Percentiles rank a stretch among this genome's conserved stretches.
These are phyloP conservation scores for Artibeus lituratus DNA, from an alignment of 2,797 vertebrate species.

Conservation along the genomic window DNA sequence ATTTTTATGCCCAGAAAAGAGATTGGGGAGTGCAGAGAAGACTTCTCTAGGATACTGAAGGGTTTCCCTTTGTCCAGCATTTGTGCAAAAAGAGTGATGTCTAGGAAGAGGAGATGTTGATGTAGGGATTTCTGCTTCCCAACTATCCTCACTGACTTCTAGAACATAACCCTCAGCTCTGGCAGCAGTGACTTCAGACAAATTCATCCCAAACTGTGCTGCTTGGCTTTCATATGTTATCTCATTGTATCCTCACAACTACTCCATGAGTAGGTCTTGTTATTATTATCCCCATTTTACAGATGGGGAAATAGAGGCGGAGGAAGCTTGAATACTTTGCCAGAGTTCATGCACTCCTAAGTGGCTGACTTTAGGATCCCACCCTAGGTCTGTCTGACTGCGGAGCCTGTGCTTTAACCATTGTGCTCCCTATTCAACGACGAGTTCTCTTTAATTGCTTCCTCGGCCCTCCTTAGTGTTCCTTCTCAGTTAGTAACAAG, in stretches of 20 bases:
- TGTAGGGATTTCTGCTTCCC: not conserved
- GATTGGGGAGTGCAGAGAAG: not conserved
- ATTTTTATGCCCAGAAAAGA: not conserved
- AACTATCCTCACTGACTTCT: not conserved
- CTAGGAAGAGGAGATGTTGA: not conserved
- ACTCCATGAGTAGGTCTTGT: not conserved
- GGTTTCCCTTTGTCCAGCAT: not conserved
- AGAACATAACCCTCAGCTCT: not conserved
- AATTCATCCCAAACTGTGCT: not conserved
- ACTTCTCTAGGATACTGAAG: not conserved
- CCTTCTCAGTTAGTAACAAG: not conserved
- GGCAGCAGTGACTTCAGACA: not conserved
- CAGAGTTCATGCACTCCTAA: not conserved
- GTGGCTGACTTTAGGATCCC: not conserved
- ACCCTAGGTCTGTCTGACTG: not conserved
- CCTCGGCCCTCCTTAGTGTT: accelerated
- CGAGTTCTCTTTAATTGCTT: not conserved
- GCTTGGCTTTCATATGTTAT: not conserved
- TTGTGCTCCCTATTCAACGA: not conserved
- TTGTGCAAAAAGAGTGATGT: not conserved
- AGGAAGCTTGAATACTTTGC: not conserved
- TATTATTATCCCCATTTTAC: not conserved
- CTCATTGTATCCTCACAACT: not conserved
- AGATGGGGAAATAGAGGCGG: not conserved
- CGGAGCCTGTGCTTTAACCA: not conserved